Conservation (phyloP, 2,113 vertebrate species). For the Mormyrus iriodes region DNA sequence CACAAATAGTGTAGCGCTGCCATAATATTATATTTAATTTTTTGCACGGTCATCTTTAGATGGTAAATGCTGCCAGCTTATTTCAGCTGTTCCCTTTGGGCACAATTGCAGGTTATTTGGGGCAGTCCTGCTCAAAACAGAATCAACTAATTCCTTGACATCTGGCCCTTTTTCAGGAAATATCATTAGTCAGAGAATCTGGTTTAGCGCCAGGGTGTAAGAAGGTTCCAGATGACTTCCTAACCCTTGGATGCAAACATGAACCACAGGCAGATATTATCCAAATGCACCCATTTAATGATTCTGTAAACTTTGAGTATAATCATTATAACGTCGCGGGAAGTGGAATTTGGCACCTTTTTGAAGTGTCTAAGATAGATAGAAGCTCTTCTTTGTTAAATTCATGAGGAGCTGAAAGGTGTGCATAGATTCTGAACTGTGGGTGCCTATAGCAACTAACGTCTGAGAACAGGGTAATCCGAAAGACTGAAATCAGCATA, state of each 20-base stretch:
- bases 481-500: not conserved
- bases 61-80: not conserved
- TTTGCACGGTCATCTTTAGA: not conserved
- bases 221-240: not conserved
- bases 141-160: slow-evolving; percentile 9
- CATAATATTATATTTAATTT: not conserved
- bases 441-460: too few species aligned
- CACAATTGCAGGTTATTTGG: not conserved
- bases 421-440: not conserved
- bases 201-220: slow-evolving; percentile 4
- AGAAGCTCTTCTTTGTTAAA: not conserved
- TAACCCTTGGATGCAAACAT: not conserved
- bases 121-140: not conserved
- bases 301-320: slow-evolving; percentile 6
- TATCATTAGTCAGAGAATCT: not conserved
- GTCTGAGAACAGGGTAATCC: not conserved
- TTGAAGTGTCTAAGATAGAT: not conserved
- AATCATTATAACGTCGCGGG: not conserved
- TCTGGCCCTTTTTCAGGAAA: slow-evolving; percentile 10
- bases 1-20: not conserved
- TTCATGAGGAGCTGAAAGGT: not conserved
- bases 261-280: not conserved
- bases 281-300: slow-evolving; percentile 7
- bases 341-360: not conserved
- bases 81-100: not conserved